These are phyloP conservation scores for Drosophila imparisetae DNA, from an alignment of 2,888 invertebrate species.

Conservation along the genomic window DNA sequence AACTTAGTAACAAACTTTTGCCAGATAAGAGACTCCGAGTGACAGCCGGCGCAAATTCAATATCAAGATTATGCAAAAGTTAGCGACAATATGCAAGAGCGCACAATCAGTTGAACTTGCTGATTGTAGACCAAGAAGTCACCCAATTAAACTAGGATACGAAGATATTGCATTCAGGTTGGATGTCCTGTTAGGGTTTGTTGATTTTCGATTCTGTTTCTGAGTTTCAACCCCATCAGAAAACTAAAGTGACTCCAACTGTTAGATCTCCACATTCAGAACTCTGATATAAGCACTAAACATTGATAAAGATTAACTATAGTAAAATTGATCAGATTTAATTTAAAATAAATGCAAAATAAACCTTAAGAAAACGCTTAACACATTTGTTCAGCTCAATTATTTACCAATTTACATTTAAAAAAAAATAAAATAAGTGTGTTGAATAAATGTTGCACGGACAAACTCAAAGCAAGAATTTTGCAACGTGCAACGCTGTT, in stretches of 20 bases:
- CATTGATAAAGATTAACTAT: background rate
- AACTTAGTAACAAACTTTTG: background rate
- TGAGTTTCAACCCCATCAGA: background rate
- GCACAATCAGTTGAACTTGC: background rate
- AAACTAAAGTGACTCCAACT: background rate
- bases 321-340: background rate
- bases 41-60: background rate
- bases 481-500: slow-evolving; percentile 26
- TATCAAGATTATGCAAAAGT: background rate
- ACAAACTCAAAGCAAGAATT: background rate
- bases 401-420: background rate
- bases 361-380: background rate
- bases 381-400: background rate
- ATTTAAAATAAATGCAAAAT: background rate
- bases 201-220: background rate
- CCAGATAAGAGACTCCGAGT: background rate
- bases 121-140: background rate
- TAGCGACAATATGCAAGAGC: background rate
- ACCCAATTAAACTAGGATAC: background rate
- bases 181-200: background rate
- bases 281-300: background rate
- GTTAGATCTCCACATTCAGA: no score
- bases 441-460: slow-evolving; percentile 38
- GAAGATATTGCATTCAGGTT: no score
- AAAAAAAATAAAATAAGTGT: background rate